Conservation (phyloP, 2,113 vertebrate species). For the Zosterops pallidus region DNA sequence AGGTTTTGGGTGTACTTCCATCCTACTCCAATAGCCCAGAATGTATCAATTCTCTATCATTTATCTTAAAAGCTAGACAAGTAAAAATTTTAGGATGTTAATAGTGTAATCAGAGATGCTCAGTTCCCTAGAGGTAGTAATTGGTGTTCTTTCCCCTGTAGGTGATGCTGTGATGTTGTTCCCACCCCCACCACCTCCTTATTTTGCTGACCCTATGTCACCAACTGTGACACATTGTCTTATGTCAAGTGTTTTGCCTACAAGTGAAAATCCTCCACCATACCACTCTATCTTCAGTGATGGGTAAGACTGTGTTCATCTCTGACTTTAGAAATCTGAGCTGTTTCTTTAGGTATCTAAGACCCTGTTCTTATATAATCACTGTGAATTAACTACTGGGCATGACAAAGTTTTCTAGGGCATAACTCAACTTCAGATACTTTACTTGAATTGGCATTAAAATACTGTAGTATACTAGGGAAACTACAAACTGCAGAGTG, state of each 20-base stretch:
- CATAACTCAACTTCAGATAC: neutral
- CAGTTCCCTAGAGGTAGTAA: neutral
- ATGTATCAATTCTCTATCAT: neutral
- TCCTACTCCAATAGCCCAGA: neutral
- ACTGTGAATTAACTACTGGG: neutral
- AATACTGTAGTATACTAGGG: neutral
- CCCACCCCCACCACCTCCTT: slow-evolving; percentile 79
- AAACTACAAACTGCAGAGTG: neutral
- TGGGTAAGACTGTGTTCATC: slow-evolving; percentile 66
- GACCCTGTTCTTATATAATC: neutral
- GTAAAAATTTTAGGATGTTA: neutral
- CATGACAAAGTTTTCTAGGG: neutral
- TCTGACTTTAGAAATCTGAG: neutral
- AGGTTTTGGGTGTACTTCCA: neutral
- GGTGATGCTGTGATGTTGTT: slow-evolving; percentile 79
- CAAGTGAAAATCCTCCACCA: slow-evolving; percentile 71
- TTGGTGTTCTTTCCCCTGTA: neutral
- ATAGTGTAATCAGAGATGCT: neutral
- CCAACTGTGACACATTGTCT: neutral
- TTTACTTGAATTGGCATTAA: neutral
- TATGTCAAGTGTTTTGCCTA: neutral
- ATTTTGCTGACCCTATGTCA: slow-evolving; percentile 71
- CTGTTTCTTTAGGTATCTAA: neutral
- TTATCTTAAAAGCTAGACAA: neutral
- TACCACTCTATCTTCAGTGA: slow-evolving; percentile 73